A percentile compares a stretch with the other conserved stretches of the same genome.
phyloP scores from a whole-genome alignment of 30 jellyfish, hydroid and myxozoan species.

The Aurelia aurita complex sp. Pacific region DNA sequence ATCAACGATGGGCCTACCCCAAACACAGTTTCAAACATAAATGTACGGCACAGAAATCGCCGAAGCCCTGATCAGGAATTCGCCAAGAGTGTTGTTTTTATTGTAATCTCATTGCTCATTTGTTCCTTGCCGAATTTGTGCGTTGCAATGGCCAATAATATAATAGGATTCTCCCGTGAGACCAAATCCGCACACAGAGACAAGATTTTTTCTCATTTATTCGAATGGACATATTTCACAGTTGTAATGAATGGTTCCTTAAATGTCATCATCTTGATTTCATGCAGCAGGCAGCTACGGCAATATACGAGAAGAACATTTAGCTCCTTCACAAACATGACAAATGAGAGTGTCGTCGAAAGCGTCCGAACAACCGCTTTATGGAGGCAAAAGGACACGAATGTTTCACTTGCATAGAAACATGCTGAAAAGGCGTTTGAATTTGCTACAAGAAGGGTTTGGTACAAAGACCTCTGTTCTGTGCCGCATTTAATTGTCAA shows the following conservation, averaged over 20 bases:
- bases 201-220: neutral
- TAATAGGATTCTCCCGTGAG: neutral
- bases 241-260: neutral
- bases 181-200: neutral
- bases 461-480: no score
- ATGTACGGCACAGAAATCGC: neutral
- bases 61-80: neutral
- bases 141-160: neutral
- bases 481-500: no score
- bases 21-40: neutral
- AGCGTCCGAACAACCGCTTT: neutral
- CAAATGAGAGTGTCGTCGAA: neutral
- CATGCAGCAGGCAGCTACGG: neutral
- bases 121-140: slow-evolving; percentile 5
- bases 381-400: no score
- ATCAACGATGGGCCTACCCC: neutral
- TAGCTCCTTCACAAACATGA: neutral
- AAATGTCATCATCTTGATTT: neutral
- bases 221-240: neutral
- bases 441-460: no score
- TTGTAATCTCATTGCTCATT: neutral
- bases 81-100: slow-evolving; percentile 17
- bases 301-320: neutral
- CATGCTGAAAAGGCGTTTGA: no score
- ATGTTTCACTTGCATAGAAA: no score